A percentile compares a stretch with the other conserved stretches of the same genome.
These are phyloP conservation scores for Monoplex corrugatus DNA, from an alignment of 2,888 invertebrate species.

Conservation along the genomic window DNA sequence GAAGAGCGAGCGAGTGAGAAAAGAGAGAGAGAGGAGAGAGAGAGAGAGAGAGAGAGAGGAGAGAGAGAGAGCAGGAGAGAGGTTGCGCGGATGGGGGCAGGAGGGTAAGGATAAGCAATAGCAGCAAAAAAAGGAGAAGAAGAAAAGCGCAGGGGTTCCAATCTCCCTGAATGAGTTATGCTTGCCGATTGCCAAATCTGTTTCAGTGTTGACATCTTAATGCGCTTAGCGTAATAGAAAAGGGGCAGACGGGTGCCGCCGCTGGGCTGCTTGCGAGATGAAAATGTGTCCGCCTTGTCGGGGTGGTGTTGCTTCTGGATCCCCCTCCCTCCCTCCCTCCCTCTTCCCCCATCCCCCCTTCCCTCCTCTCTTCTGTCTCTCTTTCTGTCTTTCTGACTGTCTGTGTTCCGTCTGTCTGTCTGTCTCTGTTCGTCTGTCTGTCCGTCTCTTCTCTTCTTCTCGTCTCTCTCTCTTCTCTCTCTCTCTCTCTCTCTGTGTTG, in stretches of 20 bases:
- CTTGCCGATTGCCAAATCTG: conserved; percentile 7
- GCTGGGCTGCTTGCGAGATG: neutral
- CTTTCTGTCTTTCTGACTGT: no score
- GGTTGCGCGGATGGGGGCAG: neutral
- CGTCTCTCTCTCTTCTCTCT: no score
- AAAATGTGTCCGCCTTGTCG: no score
- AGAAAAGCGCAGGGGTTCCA: neutral
- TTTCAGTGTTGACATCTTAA: conserved; percentile 43
- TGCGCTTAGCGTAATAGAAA: conserved; percentile 26
- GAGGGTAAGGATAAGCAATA: neutral
- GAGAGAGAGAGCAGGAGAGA: neutral
- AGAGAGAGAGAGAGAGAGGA: neutral
- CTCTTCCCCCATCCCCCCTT: no score
- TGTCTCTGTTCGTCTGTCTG: no score
- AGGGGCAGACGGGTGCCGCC: neutral
- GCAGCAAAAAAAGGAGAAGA: neutral
- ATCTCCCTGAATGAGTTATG: conserved; percentile 33
- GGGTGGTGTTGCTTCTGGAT: no score
- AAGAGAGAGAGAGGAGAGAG: neutral
- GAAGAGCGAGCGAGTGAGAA: neutral
- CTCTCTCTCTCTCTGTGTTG: no score
- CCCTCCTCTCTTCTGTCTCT: no score
- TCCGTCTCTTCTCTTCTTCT: no score
- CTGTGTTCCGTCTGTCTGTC: no score
- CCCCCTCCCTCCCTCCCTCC: no score